A percentile compares a stretch with the other conserved stretches of the same genome.
Conservation (phyloP, 2,113 vertebrate species). For the Tachysurus fulvidraco region DNA sequence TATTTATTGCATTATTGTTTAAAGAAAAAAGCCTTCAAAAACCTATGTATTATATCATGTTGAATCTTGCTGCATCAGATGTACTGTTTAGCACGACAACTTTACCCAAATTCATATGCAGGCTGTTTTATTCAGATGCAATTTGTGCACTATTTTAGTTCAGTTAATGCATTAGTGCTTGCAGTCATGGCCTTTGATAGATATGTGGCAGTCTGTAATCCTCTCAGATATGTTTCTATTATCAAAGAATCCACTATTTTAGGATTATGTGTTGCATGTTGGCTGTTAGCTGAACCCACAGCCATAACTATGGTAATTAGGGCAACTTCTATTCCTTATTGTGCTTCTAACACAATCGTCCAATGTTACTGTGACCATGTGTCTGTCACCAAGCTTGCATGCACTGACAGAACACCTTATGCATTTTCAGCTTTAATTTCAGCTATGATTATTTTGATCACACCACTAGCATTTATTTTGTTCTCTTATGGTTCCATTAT, state of each 20-base stretch:
- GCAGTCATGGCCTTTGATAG: conserved; percentile 69
- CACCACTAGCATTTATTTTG: conserved; percentile 62
- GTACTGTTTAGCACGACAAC: conserved; percentile 57
- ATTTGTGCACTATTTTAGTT: conserved; percentile 59
- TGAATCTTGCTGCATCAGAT: conserved; percentile 55
- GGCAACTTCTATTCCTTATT: conserved; percentile 67
- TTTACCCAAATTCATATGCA: conserved; percentile 55
- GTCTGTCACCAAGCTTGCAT: conserved; percentile 61
- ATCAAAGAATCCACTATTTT: conserved; percentile 57
- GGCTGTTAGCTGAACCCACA: conserved; percentile 28
- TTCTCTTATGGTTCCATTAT: conserved; percentile 67
- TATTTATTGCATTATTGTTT: conserved; percentile 41
- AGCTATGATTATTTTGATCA: conserved; percentile 57
- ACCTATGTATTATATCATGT: conserved; percentile 58
- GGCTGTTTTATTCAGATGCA: conserved; percentile 60
- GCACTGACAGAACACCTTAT: conserved; percentile 56
- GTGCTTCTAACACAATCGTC: conserved; percentile 60
- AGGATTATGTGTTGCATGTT: conserved; percentile 53
- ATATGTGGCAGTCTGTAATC: conserved; percentile 66
- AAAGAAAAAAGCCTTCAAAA: conserved; percentile 51
- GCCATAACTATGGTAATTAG: conserved; percentile 50
- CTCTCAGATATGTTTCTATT: conserved; percentile 57
- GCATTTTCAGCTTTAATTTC: conserved; percentile 46
- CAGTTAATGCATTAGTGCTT: conserved; percentile 54
- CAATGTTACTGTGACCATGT: conserved; percentile 69